Percentiles rank a stretch among this genome's conserved stretches.
These are phyloP conservation scores for Protobothrops flavoviridis DNA, from an alignment of 2,113 vertebrate genomes.

Conservation along the genomic window DNA sequence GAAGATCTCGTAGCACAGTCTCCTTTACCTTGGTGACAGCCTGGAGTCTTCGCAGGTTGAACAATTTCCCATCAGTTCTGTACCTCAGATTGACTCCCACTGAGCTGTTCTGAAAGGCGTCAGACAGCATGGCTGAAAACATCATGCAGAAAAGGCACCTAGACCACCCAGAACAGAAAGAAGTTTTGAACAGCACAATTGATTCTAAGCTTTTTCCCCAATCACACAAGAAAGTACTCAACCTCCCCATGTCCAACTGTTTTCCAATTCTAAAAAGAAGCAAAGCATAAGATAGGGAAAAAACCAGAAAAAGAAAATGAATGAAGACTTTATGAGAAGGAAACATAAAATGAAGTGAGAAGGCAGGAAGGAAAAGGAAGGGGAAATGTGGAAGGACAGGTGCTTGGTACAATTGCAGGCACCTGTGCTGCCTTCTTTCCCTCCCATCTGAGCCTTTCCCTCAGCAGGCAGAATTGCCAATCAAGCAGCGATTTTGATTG, in stretches of 20 bases:
- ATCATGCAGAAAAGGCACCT: background rate
- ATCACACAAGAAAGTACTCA: background rate
- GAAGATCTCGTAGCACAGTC: no score
- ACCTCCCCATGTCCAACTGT: background rate
- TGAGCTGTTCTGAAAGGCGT: no score
- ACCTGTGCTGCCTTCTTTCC: background rate
- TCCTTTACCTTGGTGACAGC: no score
- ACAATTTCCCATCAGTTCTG: no score
- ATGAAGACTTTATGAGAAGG: background rate
- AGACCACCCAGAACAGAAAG: background rate
- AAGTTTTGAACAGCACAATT: background rate
- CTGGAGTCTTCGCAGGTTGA: no score
- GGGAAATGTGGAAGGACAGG: background rate
- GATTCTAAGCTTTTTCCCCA: background rate
- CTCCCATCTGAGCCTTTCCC: background rate
- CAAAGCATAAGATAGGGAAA: background rate
- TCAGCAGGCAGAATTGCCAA: background rate
- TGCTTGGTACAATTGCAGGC: background rate
- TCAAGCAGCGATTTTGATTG: background rate
- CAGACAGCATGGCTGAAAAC: no score
- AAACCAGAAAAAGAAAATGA: background rate
- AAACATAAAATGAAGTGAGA: background rate
- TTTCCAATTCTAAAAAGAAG: background rate
- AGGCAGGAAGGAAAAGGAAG: background rate
- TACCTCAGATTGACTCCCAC: no score